Percentiles rank a stretch among this genome's conserved stretches.
These are phyloP conservation scores for Stomorhina lunata DNA, from an alignment of 2,888 invertebrate genomes.

Conservation along the genomic window DNA sequence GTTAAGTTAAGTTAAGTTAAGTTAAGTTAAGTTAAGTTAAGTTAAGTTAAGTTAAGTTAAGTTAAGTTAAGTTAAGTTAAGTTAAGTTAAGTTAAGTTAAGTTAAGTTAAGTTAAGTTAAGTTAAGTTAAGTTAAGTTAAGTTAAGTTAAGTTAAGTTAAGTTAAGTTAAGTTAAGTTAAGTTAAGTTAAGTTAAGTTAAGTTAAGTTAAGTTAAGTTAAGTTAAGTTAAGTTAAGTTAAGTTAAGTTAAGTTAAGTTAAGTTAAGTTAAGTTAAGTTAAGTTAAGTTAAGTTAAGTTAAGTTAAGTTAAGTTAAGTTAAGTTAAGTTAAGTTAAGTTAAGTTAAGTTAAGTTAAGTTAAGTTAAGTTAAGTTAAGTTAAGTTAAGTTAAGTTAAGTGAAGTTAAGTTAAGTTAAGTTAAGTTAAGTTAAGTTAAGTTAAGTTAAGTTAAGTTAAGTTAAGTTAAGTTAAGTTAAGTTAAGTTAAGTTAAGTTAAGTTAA, in stretches of 20 bases:
- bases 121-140: no score
- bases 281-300: conserved; percentile 7
- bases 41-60: no score
- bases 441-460: conserved; percentile 5
- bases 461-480: neutral
- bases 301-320: conserved; percentile 15
- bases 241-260: conserved; percentile 11
- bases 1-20: no score
- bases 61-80: no score
- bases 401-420: conserved; percentile 12
- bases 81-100: no score
- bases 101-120: no score
- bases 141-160: no score
- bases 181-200: no score
- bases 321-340: conserved; percentile 14
- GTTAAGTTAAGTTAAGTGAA: conserved; percentile 7
- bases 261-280: conserved; percentile 17
- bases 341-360: neutral
- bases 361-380: conserved; percentile 11
- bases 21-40: no score
- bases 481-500: conserved; percentile 7
- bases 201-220: no score
- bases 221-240: neutral
- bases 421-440: conserved; percentile 17
- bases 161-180: no score